A percentile compares a stretch with the other conserved stretches of the same genome.
These are phyloP conservation scores for Oophaga pumilio DNA, from an alignment of 2,113 vertebrate species.

Conservation along the genomic window DNA sequence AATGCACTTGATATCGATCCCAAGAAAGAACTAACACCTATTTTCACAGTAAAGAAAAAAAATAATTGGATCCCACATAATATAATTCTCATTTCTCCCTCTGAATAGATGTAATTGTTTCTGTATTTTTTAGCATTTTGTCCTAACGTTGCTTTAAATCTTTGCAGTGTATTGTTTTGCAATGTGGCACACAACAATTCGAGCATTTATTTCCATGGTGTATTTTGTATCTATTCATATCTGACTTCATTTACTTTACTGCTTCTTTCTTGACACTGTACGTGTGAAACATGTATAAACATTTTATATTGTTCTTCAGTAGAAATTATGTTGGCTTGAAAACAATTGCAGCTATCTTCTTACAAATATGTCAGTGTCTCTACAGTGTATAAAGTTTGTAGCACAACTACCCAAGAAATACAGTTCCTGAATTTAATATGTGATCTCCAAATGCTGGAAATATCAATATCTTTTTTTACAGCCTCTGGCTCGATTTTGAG, in stretches of 20 bases:
- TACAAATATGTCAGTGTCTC: background rate
- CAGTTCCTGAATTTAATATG: background rate
- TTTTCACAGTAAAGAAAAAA: conserved; percentile 29
- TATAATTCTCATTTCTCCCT: conserved; percentile 29
- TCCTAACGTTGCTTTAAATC: conserved; percentile 10
- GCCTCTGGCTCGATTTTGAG: too few relatives aligned
- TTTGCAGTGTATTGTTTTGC: background rate
- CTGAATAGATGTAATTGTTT: conserved; percentile 32
- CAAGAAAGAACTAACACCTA: conserved; percentile 35
- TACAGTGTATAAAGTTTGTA: background rate
- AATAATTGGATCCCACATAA: conserved; percentile 34
- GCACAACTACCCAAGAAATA: background rate
- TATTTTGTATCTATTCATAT: conserved; percentile 26
- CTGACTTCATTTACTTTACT: conserved; percentile 29
- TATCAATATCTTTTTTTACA: too few relatives aligned
- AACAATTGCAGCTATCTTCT: background rate
- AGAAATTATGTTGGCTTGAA: background rate
- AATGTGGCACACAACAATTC: conserved; percentile 27
- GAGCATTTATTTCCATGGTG: background rate
- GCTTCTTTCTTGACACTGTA: conserved; percentile 5
- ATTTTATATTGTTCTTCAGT: background rate
- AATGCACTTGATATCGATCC: conserved; percentile 49
- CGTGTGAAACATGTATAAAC: background rate
- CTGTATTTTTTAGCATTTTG: conserved; percentile 31
- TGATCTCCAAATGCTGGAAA: too few relatives aligned